Evolutionary conservation across 2,797 vertebrate genomes (phyloP).

Genomic region (Mormyrus hasselquistii): DNA sequence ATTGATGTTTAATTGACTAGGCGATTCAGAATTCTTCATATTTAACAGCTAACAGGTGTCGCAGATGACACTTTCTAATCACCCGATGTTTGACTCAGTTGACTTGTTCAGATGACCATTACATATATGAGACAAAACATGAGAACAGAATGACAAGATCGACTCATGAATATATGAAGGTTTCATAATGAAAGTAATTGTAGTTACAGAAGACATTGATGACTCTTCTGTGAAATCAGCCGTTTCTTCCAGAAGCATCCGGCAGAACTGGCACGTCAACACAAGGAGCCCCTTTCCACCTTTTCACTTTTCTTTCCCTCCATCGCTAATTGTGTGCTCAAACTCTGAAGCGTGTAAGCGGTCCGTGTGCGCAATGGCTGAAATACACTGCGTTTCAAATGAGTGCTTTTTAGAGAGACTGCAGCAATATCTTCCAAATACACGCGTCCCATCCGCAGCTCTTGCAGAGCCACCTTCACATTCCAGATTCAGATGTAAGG

Average conservation of each 20-base stretch:
- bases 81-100: background rate
- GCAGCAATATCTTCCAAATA: constrained; percentile 59
- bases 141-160: background rate
- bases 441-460: constrained; percentile 58
- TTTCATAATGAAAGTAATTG: background rate
- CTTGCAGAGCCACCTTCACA: constrained; percentile 19
- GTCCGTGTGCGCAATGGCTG: background rate
- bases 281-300: background rate
- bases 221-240: background rate
- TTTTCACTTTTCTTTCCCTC: constrained; percentile 1
- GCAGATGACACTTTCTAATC: background rate
- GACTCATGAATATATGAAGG: background rate
- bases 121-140: background rate
- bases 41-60: background rate
- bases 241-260: background rate
- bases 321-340: constrained; percentile 52
- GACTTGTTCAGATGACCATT: background rate
- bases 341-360: background rate
- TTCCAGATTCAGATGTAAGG: constrained; percentile 2
- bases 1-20: background rate
- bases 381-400: background rate
- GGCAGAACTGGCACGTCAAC: background rate
- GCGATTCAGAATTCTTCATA: background rate
- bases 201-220: background rate
- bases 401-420: constrained; percentile 22